A percentile compares a stretch with the other conserved stretches of the same genome.
These are phyloP conservation scores for Holocentrus rufus DNA, from an alignment of 2,797 vertebrate genomes.

Conservation along the genomic window DNA sequence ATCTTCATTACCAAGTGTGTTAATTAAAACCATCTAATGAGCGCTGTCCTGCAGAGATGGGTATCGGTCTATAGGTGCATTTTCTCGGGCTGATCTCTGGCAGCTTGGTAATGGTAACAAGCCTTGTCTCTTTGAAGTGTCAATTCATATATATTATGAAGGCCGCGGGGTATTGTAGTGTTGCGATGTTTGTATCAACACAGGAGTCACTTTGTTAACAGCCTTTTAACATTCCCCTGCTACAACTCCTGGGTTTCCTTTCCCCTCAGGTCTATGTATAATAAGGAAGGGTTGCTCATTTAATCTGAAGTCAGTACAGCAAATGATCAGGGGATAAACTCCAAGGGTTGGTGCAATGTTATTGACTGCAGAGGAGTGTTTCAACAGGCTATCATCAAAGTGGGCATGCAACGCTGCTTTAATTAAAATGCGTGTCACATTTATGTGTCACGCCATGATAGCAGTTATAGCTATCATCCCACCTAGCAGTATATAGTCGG, in stretches of 20 bases:
- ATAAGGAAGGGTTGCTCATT: constrained; percentile 46
- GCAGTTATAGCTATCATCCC: background rate
- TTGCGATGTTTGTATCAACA: constrained; percentile 52
- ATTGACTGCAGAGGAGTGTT: background rate
- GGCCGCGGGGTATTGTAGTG: constrained; percentile 31
- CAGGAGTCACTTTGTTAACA: constrained; percentile 62
- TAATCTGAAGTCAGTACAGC: constrained; percentile 42
- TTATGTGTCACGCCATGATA: background rate
- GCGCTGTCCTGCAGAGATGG: background rate
- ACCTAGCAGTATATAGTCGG: background rate
- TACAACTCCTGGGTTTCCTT: constrained; percentile 43
- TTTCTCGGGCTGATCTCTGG: constrained; percentile 17
- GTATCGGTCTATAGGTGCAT: constrained; percentile 11
- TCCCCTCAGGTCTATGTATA: constrained; percentile 43
- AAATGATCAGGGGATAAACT: constrained; percentile 46
- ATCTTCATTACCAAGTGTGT: background rate
- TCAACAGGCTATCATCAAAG: constrained; percentile 3
- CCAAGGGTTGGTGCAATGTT: background rate
- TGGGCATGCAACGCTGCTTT: background rate
- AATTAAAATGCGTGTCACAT: background rate
- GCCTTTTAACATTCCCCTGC: constrained; percentile 54
- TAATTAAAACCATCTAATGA: constrained; percentile 13
- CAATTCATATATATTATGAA: constrained; percentile 39
- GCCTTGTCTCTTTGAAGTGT: constrained; percentile 54
- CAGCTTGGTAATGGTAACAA: constrained; percentile 39